These are phyloP conservation scores for Guaruba guarouba DNA, from an alignment of 2,113 vertebrate genomes.

Conservation along the genomic window DNA sequence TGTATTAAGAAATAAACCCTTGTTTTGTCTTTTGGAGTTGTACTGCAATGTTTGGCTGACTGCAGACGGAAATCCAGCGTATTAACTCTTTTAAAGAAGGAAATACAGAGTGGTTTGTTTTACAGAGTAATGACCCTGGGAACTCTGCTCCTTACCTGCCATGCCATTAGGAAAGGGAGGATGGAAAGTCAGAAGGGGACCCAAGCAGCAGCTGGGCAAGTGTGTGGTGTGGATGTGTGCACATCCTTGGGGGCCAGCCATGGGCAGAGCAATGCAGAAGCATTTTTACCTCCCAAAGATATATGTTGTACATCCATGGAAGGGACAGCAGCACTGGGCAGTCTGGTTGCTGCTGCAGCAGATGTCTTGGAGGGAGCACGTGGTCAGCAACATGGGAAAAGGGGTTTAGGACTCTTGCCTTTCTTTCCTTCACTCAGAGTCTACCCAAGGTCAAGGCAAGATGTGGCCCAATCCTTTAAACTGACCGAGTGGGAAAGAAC, in stretches of 20 bases:
- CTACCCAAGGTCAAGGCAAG: not conserved
- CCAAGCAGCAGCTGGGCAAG: not conserved
- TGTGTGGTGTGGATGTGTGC: not conserved
- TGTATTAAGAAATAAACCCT: not conserved
- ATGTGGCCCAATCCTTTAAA: not conserved
- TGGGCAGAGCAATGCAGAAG: fast-evolving
- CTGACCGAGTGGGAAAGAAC: not conserved
- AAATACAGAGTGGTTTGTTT: not conserved
- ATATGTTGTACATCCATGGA: fast-evolving
- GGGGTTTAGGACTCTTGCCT: not conserved
- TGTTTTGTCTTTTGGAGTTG: slow-evolving; percentile 42
- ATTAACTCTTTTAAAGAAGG: not conserved
- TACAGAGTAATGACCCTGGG: not conserved
- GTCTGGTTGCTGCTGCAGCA: not conserved
- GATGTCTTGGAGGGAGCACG: not conserved
- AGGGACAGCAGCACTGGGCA: not conserved
- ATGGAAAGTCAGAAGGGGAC: not conserved
- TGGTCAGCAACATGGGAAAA: not conserved
- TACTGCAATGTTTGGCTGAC: not conserved
- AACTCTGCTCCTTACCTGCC: not conserved
- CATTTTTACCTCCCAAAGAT: not conserved
- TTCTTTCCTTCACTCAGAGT: not conserved
- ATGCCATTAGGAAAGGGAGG: not conserved
- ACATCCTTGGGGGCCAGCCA: fast-evolving
- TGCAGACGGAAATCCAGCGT: not conserved